Evolutionary conservation across 2,113 vertebrate species (phyloP), one percentile per base, ranked within the genome.

Genomic region (Platanista minor): DNA sequence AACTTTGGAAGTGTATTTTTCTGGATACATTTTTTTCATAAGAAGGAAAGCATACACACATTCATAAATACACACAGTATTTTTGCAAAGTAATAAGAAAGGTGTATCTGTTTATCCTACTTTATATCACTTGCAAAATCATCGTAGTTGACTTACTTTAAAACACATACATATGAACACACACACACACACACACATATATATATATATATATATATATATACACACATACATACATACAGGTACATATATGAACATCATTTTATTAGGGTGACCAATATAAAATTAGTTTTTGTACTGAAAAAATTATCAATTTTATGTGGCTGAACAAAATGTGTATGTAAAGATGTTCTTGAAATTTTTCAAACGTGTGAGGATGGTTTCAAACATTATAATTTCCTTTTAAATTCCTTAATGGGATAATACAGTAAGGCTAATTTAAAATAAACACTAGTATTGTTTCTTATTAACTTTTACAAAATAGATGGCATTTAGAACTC

Each of bases 381-480:
- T 74, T 69, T 36, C 18, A 86, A 59, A 36, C 7, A 46, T 29
- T 64, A 49, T 72, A 46, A 43, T 90, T 90, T 91, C 36, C 57
- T 64, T 71, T 87, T 82, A 77, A 18, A 71, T 43, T 75, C 5
- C 9, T 46, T 87, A 74, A 87, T 43, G 7, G 31, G 74, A 71
- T 93, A 52, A 27, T 43, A 62, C 9, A 39, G 2, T 59, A 29
- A 87, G 31, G 74, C 18, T 57, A 77, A 92, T 46, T 75, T 82
- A 27, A 78, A 88, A 54, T 59, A 54, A 39, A 84, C 12, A 29
- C 15, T 49, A 85, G 18, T 31, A 41, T 29, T 75, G 39, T 71
- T 64, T 71, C 36, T 85, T 84, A 80, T 31, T 77, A 81, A 86
- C 14, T 89, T 67, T 41, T 54, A 72, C 39, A 81, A 89, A 57